Evolutionary conservation across 1,140 invertebrate species (phyloP).

Genomic region (Penaeus chinensis): DNA sequence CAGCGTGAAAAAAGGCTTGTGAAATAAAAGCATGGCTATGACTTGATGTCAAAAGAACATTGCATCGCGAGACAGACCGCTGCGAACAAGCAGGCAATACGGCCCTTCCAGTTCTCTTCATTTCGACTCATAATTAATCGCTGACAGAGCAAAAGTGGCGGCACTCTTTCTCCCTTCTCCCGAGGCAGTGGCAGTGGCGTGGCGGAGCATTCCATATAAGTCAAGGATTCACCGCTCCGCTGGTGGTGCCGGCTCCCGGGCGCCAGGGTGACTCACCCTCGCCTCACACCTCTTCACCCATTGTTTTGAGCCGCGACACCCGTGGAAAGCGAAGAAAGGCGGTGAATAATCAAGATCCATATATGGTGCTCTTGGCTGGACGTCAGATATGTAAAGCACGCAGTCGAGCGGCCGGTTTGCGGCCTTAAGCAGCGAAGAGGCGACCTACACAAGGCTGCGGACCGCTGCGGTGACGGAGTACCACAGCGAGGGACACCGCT

Average conservation of each 20-base stretch:
- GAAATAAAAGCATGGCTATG: too few species aligned
- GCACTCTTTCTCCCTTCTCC: neutral
- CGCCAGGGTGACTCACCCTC: conserved; percentile 51
- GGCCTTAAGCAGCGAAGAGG: neutral
- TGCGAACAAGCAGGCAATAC: too few species aligned
- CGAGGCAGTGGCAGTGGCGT: neutral
- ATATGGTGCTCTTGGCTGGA: conserved; percentile 12
- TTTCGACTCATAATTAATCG: too few species aligned
- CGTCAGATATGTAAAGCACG: conserved; percentile 10
- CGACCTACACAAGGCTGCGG: neutral
- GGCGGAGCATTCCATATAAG: conserved; percentile 29
- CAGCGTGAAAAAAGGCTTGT: too few species aligned
- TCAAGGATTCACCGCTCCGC: neutral
- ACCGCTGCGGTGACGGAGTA: neutral
- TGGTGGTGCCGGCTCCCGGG: conserved; percentile 40
- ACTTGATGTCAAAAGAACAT: too few species aligned
- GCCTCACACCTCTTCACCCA: neutral
- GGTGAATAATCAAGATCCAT: conserved; percentile 23
- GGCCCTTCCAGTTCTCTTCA: too few species aligned
- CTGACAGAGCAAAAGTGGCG: neutral
- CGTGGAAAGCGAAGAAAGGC: conserved; percentile 40
- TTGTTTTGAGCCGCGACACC: conserved; percentile 16
- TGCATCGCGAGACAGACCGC: too few species aligned
- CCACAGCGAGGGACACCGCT: conserved; percentile 23
- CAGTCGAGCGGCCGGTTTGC: neutral